A percentile compares a stretch with the other conserved stretches of the same genome.
Conservation (phyloP, 2,888 invertebrate species). For the Cataglyphis albicans region DNA sequence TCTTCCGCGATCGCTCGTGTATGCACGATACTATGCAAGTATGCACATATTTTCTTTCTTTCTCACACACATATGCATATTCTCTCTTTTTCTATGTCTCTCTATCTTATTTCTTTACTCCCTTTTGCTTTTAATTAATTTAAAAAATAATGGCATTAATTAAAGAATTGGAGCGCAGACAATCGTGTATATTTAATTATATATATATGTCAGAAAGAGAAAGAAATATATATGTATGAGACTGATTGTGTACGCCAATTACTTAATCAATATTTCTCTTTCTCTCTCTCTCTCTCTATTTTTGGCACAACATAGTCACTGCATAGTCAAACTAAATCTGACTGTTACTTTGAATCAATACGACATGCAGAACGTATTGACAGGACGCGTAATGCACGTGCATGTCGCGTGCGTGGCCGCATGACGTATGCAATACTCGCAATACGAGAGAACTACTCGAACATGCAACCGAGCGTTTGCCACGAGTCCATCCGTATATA, state of each 20-base stretch:
- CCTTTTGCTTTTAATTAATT: constrained; percentile 4
- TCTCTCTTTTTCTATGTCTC: not conserved
- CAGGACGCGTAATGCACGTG: constrained; percentile 46
- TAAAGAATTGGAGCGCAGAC: not conserved
- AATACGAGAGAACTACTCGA: constrained; percentile 32
- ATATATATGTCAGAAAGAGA: not conserved
- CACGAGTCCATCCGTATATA: constrained; percentile 45
- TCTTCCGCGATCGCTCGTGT: not conserved
- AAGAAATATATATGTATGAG: not conserved
- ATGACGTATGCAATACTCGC: constrained; percentile 42
- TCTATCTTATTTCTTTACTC: not conserved
- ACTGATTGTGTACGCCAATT: not conserved
- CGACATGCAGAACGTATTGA: constrained; percentile 33
- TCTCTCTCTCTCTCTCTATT: not conserved
- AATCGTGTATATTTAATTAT: constrained; percentile 2
- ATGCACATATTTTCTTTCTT: not conserved
- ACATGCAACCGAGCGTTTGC: constrained; percentile 43
- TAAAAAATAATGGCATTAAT: not conserved
- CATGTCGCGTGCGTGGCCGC: constrained; percentile 37
- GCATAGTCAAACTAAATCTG: not conserved
- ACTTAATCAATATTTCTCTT: not conserved
- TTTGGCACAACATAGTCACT: not conserved
- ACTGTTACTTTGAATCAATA: constrained; percentile 32
- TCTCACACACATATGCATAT: not conserved
- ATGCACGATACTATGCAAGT: not conserved